Base-by-base conservation (phyloP, 2,888 invertebrate species). In the Hesperia comma region DNA sequence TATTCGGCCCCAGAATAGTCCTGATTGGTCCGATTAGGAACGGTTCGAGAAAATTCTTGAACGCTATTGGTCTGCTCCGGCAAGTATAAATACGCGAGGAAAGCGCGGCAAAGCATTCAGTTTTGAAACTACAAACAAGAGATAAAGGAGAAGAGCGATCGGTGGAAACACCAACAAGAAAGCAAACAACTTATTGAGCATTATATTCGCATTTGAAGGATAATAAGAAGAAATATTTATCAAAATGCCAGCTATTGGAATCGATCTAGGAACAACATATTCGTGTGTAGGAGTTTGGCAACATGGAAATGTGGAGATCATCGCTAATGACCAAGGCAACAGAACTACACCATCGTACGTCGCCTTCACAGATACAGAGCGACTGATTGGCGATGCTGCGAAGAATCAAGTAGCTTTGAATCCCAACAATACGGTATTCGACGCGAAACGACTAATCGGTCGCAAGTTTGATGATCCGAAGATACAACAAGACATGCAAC, bases 261-360 rank as follows among this genome's bases (percentile, higher is more conserved):
- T 89, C 72, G 88, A 98, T 93, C 93, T 98, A 82, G 98, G 97
- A 77, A 98, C 97, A 43, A 98, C 97, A 7, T 97, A 97, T 86
- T 97, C 97, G 41, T 96, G 96, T 81, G 96, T 97, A 56, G 97
- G 96, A 76, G 96, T 97, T n/a, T 97, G 96, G 94, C 96, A 96
- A 81, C 95, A 96, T 80, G 95, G 95, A 68, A 95, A 96, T 84
- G 96, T 96, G 70, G 96, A 96, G 83, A 96, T 96, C 82, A 97
- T 97, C 81, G 96, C 97, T 68, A 98, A 98, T 82, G 97, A 97
- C 83, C 97, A 97, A 87, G 97, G 97, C 71, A 97, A 97, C 86
- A 92, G 97, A 61, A 97, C 97, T 10, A 98, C 97, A 60, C 97
- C 97, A 56, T 96, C 96, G 72, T 98, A 97, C 87, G 97, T 97